Base-by-base conservation (phyloP, 2,888 invertebrate species). In the Rotaria socialis region DNA sequence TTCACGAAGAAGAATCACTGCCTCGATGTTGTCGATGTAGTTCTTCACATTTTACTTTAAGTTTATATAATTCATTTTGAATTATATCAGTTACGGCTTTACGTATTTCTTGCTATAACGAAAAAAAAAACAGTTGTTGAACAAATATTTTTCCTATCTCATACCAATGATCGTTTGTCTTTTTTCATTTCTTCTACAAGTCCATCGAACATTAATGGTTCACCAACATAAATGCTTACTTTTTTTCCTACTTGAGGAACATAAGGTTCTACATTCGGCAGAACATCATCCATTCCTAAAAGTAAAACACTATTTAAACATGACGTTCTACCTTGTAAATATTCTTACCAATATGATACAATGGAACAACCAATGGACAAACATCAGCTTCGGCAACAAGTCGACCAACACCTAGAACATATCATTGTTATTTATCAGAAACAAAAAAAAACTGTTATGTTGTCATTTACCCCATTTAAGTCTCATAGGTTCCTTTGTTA, bases 61-160 rank as follows among this genome's bases (percentile, higher is more conserved):
- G 92, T 89, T 93, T 93, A 88, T 93, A 89, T 89, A 96, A 93
- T 91, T 94, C 94, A 84, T 93, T 93, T 92, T 96, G 95, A 88
- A 96, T 93, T 90, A 93, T 93, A 90, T 95, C 95, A 1, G 96
- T 96, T 89, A 96, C 94, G 87, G 93, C 93, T 90, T 94, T 94
- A 87, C 96, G 93, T 84, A 95, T 95, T 90, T 94, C 94, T 88
- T 94, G 93, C 89, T 94, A 94, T 43, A 86, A 84, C 19, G 47
- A 87, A 56, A 74, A 43, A 85, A 80, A 85, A 93, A 93, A 52
- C 11, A 50, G 50, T 87, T 43, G 47, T 27, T 41, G 52, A 75
- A 60, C 27, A 75, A 56, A 47, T 11, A 24, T 50, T n/a, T 35
- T 22, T 35, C 19, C 19, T n/a, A 85, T 11, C n/a, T 88, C 89